Evolutionary conservation across 2,113 vertebrate species (phyloP).

Genomic region (Athene cunicularia): DNA sequence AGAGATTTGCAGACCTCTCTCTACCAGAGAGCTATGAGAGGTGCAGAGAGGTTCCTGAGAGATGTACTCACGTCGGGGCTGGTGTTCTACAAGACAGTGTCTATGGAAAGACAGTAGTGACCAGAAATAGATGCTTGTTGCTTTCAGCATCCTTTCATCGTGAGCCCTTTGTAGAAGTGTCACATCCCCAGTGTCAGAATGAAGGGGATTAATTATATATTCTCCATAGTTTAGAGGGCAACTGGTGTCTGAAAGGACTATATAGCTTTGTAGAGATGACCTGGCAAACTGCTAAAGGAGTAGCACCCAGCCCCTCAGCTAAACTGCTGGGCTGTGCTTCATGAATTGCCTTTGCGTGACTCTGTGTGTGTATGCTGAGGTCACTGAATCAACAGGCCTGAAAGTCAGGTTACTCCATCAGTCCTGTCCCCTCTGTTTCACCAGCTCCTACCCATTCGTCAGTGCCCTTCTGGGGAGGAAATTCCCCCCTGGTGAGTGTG

Average conservation of each 20-base stretch:
- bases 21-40: not conserved
- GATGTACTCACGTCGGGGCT: not conserved
- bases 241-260: not conserved
- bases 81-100: not conserved
- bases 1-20: not conserved
- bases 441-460: not conserved
- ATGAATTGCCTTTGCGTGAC: not conserved
- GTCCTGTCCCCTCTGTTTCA: not conserved
- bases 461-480: not conserved
- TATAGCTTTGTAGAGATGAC: not conserved
- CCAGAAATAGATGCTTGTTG: not conserved
- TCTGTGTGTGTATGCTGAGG: not conserved
- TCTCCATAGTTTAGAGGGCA: not conserved
- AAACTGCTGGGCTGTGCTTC: not conserved
- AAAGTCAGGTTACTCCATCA: not conserved
- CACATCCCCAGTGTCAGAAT: not conserved
- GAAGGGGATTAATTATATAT: not conserved
- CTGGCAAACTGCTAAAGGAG: not conserved
- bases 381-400: not conserved
- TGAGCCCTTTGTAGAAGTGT: not conserved
- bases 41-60: not conserved
- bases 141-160: not conserved
- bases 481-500: not conserved
- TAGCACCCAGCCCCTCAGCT: not conserved
- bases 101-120: not conserved